A percentile compares a stretch with the other conserved stretches of the same genome.
phyloP scores from a whole-genome alignment of 2,113 vertebrate species.

The Saguinus imperator region DNA sequence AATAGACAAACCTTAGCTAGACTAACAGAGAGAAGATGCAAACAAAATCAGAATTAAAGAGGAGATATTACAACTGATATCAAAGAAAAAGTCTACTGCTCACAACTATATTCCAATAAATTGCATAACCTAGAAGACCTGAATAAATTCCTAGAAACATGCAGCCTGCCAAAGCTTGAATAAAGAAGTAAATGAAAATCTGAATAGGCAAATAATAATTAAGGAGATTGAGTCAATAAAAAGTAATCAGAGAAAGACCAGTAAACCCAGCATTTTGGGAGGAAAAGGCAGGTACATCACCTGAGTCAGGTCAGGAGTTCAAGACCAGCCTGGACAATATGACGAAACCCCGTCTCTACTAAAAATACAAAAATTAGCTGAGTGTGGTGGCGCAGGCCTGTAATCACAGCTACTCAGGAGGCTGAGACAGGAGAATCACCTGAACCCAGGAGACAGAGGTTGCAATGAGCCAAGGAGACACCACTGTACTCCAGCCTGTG shows the following conservation, averaged over 20 bases:
- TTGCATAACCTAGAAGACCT: background rate
- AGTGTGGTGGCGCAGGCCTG: background rate
- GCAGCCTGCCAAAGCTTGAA: background rate
- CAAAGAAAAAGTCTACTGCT: background rate
- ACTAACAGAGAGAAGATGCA: background rate
- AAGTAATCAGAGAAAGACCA: background rate
- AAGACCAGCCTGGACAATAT: background rate
- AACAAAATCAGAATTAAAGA: background rate
- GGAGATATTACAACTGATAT: background rate
- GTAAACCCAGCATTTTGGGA: background rate
- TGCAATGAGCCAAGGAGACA: no score
- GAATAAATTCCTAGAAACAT: background rate
- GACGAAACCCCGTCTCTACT: background rate
- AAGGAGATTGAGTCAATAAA: background rate
- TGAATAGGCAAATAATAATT: background rate
- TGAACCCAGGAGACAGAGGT: background rate
- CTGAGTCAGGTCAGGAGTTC: background rate
- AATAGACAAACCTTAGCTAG: background rate
- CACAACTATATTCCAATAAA: background rate
- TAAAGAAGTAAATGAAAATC: background rate
- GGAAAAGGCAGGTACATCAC: background rate
- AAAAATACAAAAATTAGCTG: background rate
- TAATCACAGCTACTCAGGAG: background rate
- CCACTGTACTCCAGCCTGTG: no score
- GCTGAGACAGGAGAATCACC: background rate